These are phyloP conservation scores for Macrotis lagotis DNA, from an alignment of 2,113 vertebrate genomes.

Conservation along the genomic window DNA sequence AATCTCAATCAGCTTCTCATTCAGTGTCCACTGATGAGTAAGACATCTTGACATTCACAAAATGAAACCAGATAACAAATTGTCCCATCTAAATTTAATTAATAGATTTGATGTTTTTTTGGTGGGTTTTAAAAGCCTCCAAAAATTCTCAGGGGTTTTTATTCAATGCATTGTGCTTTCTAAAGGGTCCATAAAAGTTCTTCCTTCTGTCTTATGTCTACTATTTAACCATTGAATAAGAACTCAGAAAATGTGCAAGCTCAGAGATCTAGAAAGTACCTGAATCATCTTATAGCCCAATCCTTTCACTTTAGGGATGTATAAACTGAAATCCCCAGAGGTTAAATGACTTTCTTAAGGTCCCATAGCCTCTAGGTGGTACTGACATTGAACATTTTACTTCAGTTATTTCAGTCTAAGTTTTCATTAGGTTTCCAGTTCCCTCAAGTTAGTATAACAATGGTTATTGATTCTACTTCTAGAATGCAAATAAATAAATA, in stretches of 20 bases:
- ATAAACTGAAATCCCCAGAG: background rate
- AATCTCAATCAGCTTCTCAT: background rate
- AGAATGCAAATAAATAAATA: background rate
- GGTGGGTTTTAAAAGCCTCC: background rate
- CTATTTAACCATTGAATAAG: background rate
- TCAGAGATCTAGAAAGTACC: background rate
- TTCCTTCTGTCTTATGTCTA: background rate
- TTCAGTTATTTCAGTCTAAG: background rate
- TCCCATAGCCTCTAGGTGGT: background rate
- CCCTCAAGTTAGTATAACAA: background rate
- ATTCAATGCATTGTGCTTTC: background rate
- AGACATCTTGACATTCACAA: background rate
- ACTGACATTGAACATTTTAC: background rate
- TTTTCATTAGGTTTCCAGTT: background rate
- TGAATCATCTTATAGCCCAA: background rate
- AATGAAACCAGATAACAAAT: background rate
- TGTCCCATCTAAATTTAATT: background rate
- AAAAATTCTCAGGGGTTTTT: background rate
- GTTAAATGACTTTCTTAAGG: background rate
- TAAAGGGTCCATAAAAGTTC: background rate
- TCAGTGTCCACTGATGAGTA: background rate
- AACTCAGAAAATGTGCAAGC: background rate
- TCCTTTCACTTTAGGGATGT: background rate
- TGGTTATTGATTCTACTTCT: background rate
- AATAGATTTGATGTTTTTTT: background rate